Evolutionary conservation across 2,113 vertebrate genomes (phyloP).

Genomic region (Chionodraco myersi): DNA sequence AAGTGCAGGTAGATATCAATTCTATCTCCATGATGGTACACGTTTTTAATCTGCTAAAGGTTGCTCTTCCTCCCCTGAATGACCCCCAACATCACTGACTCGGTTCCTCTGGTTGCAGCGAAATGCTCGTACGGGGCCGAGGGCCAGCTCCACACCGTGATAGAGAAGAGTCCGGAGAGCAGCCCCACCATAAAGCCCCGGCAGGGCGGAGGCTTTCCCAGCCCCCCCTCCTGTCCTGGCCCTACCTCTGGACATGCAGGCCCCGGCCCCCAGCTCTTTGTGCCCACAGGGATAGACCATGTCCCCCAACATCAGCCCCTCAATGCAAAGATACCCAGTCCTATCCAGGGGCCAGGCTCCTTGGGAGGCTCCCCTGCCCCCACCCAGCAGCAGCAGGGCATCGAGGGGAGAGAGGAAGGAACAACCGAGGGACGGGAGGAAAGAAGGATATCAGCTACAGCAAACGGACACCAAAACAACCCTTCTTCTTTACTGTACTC

Average conservation of each 20-base stretch:
- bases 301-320: conserved; percentile 91
- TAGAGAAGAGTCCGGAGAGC: conserved; percentile 95
- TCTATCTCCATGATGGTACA: neutral
- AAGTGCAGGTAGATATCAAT: conserved; percentile 55
- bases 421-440: conserved; percentile 22
- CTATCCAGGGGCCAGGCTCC: conserved; percentile 65
- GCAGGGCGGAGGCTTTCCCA: conserved; percentile 80
- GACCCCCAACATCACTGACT: neutral
- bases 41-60: neutral
- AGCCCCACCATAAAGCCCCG: conserved; percentile 91
- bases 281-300: conserved; percentile 87
- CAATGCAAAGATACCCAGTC: conserved; percentile 88
- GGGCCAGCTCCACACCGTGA: conserved; percentile 91
- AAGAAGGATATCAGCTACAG: conserved; percentile 56
- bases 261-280: conserved; percentile 81
- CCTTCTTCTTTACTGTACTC: conserved; percentile 33
- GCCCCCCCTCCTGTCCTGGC: conserved; percentile 65
- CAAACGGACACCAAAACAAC: conserved; percentile 88
- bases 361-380: conserved; percentile 85
- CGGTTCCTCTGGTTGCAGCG: conserved; percentile 47
- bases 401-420: conserved; percentile 25
- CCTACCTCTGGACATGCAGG: conserved; percentile 66
- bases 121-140: conserved; percentile 84
- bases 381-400: conserved; percentile 69
- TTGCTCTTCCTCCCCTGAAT: neutral